Evolutionary conservation across 2,888 invertebrate genomes (phyloP), one percentile per base, ranked within the genome.

Genomic region (Pterostichus niger): DNA sequence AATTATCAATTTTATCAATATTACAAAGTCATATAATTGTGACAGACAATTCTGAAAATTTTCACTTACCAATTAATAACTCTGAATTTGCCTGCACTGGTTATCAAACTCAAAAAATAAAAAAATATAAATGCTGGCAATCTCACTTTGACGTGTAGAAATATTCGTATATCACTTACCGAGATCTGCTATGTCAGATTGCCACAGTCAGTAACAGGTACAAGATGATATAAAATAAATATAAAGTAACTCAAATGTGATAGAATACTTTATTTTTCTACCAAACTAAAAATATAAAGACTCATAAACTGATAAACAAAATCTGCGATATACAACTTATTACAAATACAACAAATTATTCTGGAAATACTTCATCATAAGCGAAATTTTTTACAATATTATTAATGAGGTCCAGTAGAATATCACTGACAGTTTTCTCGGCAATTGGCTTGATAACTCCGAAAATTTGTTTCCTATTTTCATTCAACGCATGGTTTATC

Each of bases 401-500:
- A 86, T 93, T 93, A 4, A 92, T 91, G 6, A 92, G 89, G 0
- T 91, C 90, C 71, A 92, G 87, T 11, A 93, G 89, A 0, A 92
- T 88, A 3, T 89, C 90, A 0, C 92, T 88, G 0, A 92, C 90
- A 0, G 92, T 91, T 84, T 88, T 90, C 87, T 94, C 93, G 0
- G 94, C 88, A 79, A 91, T 89, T 0, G 94, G 94, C 85, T 92
- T 91, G 11, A 92, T 89, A 0, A 92, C 90, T 40, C 88, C 89
- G 7, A 93, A 87, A 86, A 94, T 92, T 52, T 93, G 92, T 0
- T 90, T 90, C 84, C 93, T 91, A 86, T 94, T 94, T 85, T 92
- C 91, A 86, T 94, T 93, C 68, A 94, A 91, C 0, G 92, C 92
- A 56, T 89, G 88, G 86, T 94, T 94, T 0, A 91, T 90, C n/a